Evolutionary conservation across 2,113 vertebrate species (phyloP), one percentile per base, ranked within the genome.

Genomic region (Danionella cerebrum): DNA sequence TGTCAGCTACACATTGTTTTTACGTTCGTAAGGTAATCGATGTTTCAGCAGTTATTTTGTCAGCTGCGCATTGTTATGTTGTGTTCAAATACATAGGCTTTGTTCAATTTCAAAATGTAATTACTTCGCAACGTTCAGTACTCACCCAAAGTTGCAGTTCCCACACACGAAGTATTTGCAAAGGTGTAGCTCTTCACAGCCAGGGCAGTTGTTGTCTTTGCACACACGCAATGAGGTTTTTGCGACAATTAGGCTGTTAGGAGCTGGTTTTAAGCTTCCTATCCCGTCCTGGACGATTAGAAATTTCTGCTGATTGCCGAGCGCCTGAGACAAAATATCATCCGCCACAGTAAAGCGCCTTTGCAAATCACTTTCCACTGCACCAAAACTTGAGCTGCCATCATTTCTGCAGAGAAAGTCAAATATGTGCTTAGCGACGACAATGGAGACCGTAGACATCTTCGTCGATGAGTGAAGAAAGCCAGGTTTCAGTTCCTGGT

Each of bases 101-200:
- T n/a, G n/a, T n/a, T n/a, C n/a, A n/a, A 44, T 18, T 7, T 36
- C 6, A n/a, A 45, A 31, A 1, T 25, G 12, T 21, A 72, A n/a
- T n/a, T n/a, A n/a, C n/a, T n/a, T n/a, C n/a, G n/a, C n/a, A n/a
- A n/a, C n/a, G n/a, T n/a, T n/a, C n/a, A n/a, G n/a, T n/a, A n/a
- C 86, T 82, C 47, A 86, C 86, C 83, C 80, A 13, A 81, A 87
- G 1, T 25, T 68, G 68, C 88, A 89, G 19, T 73, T 53, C 4
- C 86, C 88, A 13, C 76, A 86, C 0, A 87, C 80, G 10, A 41
- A 75, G 33, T 80, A 87, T 41, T 52, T 82, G 67, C 88, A 89
- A 19, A 89, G 36, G 67, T 89, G 88, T 19, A 89, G 54, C 0
- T 42, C 12, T 1, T 81, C 71, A 31, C 88, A 89, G 2, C 8